phyloP scores from a whole-genome alignment of 2,113 vertebrate species.

The Amia ocellicauda region DNA sequence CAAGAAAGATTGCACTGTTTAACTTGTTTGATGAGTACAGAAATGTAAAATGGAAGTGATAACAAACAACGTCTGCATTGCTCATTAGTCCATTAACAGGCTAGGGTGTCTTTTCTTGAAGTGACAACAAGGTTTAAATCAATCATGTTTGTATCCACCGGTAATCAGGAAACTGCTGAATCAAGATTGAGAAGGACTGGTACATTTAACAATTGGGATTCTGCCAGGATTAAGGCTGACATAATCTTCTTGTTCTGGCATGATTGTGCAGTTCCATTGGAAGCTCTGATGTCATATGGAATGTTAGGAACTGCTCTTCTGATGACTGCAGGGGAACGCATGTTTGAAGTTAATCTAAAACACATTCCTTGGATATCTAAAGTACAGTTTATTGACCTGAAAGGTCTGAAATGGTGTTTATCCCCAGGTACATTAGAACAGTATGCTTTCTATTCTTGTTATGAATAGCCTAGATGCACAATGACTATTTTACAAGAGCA shows the following conservation, averaged over 20 bases:
- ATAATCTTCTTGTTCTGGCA: slow-evolving; percentile 56
- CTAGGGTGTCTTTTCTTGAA: slow-evolving; percentile 32
- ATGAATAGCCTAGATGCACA: not conserved
- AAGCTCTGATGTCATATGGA: slow-evolving; percentile 16
- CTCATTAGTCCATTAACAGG: slow-evolving; percentile 43
- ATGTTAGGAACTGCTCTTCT: slow-evolving; percentile 27
- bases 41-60: too few relatives aligned
- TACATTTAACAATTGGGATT: slow-evolving; percentile 47
- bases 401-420: slow-evolving; percentile 14
- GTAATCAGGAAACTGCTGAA: slow-evolving; percentile 39
- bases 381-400: slow-evolving; percentile 19
- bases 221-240: slow-evolving; percentile 54
- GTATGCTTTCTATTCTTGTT: not conserved
- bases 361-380: slow-evolving; percentile 21
- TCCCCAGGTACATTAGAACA: not conserved
- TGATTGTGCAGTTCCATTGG: slow-evolving; percentile 36
- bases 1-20: too few relatives aligned
- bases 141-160: slow-evolving; percentile 37
- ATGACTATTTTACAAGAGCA: not conserved
- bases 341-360: slow-evolving; percentile 47
- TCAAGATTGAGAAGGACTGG: slow-evolving; percentile 45
- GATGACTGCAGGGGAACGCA: slow-evolving; percentile 34
- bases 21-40: too few relatives aligned
- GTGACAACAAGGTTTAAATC: slow-evolving; percentile 43
- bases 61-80: slow-evolving; percentile 16